Conservation (phyloP, 2,113 vertebrate species). For the Muntiacus muntjak region DNA sequence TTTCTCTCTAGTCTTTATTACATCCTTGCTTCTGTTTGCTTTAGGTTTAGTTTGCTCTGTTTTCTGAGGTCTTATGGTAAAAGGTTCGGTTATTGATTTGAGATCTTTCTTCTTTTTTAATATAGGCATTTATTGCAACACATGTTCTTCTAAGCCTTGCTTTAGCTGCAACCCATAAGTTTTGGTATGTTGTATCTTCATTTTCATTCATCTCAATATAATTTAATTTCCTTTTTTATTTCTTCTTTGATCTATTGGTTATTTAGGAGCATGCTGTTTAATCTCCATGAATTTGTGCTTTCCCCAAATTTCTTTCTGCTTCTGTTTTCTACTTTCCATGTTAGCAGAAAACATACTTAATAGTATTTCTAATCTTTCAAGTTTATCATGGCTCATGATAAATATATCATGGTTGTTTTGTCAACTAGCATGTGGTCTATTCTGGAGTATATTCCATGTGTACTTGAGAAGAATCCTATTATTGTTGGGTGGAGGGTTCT, state of each 20-base stretch:
- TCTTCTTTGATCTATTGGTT: background rate
- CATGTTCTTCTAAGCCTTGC: background rate
- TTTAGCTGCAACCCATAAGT: background rate
- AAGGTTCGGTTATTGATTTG: background rate
- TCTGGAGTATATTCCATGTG: background rate
- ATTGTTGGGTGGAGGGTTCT: background rate
- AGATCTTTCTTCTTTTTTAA: background rate
- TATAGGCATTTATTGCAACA: background rate
- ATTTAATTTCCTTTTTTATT: background rate
- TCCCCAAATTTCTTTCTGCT: background rate
- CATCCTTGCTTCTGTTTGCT: background rate
- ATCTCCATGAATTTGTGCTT: background rate
- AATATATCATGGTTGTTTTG: background rate
- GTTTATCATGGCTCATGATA: background rate
- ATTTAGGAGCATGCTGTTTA: background rate
- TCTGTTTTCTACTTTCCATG: background rate
- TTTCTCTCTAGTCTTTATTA: background rate
- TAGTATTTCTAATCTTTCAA: background rate
- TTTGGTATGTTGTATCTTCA: background rate
- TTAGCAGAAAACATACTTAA: background rate
- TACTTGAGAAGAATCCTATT: background rate
- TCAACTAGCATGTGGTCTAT: background rate
- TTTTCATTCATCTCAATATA: background rate
- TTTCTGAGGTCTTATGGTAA: background rate
- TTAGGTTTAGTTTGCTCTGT: background rate